Evolutionary conservation across 1,140 invertebrate genomes (phyloP), one percentile per base, ranked within the genome.

Genomic region (Lepidotrigona ventralis): DNA sequence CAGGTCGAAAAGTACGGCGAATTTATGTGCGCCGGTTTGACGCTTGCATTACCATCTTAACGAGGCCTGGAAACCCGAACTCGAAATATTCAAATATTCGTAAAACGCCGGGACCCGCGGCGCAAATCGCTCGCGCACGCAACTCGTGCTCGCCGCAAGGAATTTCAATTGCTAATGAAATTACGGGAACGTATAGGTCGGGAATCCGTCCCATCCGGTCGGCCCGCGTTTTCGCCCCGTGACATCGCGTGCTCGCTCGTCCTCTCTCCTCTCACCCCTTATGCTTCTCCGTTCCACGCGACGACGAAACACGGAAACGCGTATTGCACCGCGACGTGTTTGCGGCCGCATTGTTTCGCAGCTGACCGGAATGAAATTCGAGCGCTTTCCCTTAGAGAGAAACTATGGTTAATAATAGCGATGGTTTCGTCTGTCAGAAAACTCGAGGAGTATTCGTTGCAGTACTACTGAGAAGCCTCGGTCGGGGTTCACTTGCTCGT

Each of bases 91-190:
- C 66, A 66, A 66, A 72, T 78, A 46, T 63, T 70, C 46, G 72
- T 26, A 46, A 58, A 66, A 29, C 33, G 14, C 66, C 46, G 23
- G 46, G 86, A 85, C 84, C 82, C 81, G 83, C 82, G 81, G 77
- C 84, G 73, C 68, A 82, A 85, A 69, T 86, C 85, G 88, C 83
- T 82, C 84, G 84, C 21, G 53, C 87, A 86, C 78, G 80, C 58
- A 60, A 60, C n/a, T 64, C 63, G 14, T 81, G 85, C 83, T 85
- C 85, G 87, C 85, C 19, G 39, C 84, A 86, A 89, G 89, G 91
- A 90, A 91, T 92, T 92, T 92, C 83, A 91, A 91, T 92, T 90
- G 88, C 86, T 90, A 92, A 91, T 91, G 88, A 91, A 90, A 90
- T 90, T 85, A 86, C 85, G 74, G 82, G 73, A 85, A 90, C 83